phyloP scores from a whole-genome alignment of 2,113 vertebrate species.

The Struthio camelus region DNA sequence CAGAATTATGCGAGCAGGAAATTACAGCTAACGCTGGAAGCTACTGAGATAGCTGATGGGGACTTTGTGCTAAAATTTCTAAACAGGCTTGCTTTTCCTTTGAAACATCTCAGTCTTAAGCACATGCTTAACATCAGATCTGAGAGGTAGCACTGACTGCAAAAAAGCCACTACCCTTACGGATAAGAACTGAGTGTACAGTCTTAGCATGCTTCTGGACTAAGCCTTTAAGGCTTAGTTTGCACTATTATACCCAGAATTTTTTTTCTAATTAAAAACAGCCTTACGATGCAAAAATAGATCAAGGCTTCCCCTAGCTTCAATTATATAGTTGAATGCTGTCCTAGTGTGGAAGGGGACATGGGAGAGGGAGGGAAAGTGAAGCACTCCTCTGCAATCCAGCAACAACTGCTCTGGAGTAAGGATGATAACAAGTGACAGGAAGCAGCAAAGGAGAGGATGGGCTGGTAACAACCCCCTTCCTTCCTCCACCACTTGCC shows the following conservation, averaged over 20 bases:
- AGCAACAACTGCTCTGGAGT: background rate
- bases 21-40: background rate
- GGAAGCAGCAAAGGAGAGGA: background rate
- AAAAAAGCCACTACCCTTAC: background rate
- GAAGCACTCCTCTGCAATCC: rapidly evolving
- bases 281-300: background rate
- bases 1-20: background rate
- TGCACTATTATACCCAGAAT: background rate
- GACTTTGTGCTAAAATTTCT: background rate
- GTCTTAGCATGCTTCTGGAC: background rate
- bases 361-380: background rate
- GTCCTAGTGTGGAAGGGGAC: background rate
- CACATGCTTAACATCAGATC: background rate
- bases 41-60: background rate
- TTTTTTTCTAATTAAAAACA: background rate
- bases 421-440: background rate
- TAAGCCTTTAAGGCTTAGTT: background rate
- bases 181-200: background rate
- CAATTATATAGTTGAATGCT: background rate
- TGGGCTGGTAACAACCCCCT: background rate
- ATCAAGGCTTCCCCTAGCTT: background rate
- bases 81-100: background rate
- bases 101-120: background rate
- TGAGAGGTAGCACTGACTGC: background rate
- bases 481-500: background rate